Conservation (phyloP, 1,140 invertebrate genomes). For the Ectropis grisescens region DNA sequence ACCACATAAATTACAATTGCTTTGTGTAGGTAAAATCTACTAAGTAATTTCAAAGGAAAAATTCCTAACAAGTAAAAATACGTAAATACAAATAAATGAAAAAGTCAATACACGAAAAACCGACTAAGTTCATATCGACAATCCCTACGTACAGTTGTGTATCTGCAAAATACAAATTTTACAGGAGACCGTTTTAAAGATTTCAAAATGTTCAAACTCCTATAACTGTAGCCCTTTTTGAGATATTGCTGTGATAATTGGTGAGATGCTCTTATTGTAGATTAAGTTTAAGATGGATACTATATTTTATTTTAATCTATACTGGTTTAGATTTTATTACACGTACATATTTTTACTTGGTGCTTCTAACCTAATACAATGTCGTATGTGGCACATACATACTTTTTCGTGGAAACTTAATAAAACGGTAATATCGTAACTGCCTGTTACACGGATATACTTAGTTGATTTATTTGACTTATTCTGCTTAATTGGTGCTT, state of each 20-base stretch:
- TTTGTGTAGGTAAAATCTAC: no score
- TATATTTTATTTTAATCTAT: not conserved
- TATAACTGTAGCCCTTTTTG: not conserved
- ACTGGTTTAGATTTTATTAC: not conserved
- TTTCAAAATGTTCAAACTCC: not conserved
- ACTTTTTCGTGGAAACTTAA: not conserved
- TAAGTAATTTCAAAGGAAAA: no score
- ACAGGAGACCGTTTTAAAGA: not conserved
- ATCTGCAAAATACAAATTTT: not conserved
- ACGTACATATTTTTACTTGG: not conserved
- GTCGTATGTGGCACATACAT: not conserved
- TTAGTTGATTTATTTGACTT: not conserved
- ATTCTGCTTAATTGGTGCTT: not conserved
- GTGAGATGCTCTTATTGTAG: not conserved
- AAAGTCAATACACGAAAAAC: no score
- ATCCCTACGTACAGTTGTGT: not conserved
- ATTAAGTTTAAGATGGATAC: not conserved
- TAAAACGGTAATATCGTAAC: not conserved
- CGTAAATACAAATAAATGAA: no score
- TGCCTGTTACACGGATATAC: not conserved
- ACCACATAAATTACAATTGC: no score
- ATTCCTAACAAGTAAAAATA: no score
- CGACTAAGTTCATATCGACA: no score
- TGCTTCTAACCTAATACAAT: not conserved
- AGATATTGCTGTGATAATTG: not conserved